Percentiles rank a stretch among this genome's conserved stretches.
Evolutionary conservation across 30 jellyfish, hydroid and myxozoan genomes (phyloP).

Genomic region (Cassiopea xamachana): DNA sequence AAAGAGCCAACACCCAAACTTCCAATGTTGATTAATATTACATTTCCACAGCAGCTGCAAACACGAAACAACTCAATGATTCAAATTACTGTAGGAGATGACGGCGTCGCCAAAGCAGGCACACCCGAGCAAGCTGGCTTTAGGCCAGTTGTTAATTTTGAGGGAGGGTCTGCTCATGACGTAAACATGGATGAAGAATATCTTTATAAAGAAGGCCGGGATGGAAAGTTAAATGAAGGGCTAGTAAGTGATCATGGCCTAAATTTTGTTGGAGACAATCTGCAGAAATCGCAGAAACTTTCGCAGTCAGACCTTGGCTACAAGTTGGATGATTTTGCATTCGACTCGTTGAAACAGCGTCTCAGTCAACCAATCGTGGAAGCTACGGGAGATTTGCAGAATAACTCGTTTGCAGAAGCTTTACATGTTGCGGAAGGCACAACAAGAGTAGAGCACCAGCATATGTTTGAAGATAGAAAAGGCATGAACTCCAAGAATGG

Average conservation of each 20-base stretch:
- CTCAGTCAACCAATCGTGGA: neutral
- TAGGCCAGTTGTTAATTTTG: constrained; percentile 54
- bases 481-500: constrained; percentile 60
- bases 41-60: constrained; percentile 58
- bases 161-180: constrained; percentile 33
- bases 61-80: constrained; percentile 53
- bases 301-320: constrained; percentile 1
- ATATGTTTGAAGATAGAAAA: constrained; percentile 68
- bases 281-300: neutral
- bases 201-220: constrained; percentile 32
- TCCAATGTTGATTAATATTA: constrained; percentile 59
- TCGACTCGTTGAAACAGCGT: neutral
- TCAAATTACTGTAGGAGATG: constrained; percentile 56
- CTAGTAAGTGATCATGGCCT: constrained; percentile 1
- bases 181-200: constrained; percentile 40
- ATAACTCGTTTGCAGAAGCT: neutral
- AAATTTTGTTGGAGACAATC: neutral
- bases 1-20: constrained; percentile 41
- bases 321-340: constrained; percentile 7
- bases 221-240: constrained; percentile 16
- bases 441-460: neutral
- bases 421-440: neutral
- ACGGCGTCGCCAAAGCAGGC: constrained; percentile 22
- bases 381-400: neutral
- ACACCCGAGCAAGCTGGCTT: constrained; percentile 24